A percentile compares a stretch with the other conserved stretches of the same genome.
These are phyloP conservation scores for Nebria salina DNA, from an alignment of 2,888 invertebrate species.

Conservation along the genomic window DNA sequence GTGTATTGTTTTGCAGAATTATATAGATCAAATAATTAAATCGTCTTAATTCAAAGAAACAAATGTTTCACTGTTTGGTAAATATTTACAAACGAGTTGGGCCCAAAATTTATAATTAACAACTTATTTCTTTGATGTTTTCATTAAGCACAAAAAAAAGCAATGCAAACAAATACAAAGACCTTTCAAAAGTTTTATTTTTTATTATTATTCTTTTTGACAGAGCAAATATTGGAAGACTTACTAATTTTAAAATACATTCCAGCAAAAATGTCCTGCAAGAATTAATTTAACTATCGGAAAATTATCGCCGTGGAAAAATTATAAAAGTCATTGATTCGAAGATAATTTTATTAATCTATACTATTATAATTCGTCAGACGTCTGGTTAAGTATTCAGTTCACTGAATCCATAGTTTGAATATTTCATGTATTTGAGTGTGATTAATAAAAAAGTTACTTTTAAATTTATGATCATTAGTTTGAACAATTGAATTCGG, in stretches of 20 bases:
- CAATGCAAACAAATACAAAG: not conserved
- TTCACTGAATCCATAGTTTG: not conserved
- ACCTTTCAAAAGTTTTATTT: too few relatives aligned
- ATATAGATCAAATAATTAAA: not conserved
- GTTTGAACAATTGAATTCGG: too few relatives aligned
- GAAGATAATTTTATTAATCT: not conserved
- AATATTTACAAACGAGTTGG: slow-evolving; percentile 28
- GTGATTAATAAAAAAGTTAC: too few relatives aligned
- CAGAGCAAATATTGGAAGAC: not conserved
- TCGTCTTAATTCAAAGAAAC: not conserved
- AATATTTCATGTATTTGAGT: too few relatives aligned
- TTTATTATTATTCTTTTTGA: not conserved
- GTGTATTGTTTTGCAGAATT: too few relatives aligned
- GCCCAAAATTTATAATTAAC: slow-evolving; percentile 13
- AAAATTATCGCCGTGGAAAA: not conserved
- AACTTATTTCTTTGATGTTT: not conserved
- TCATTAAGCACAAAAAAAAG: not conserved
- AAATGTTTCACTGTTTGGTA: slow-evolving; percentile 1
- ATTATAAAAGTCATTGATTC: not conserved
- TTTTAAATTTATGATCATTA: too few relatives aligned
- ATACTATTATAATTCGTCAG: not conserved
- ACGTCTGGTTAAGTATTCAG: not conserved
- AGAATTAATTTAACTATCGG: not conserved
- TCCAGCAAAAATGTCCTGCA: not conserved
- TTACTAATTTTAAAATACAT: not conserved